These are phyloP conservation scores for Brotula barbata DNA, from an alignment of 2,797 vertebrate genomes.

Conservation along the genomic window DNA sequence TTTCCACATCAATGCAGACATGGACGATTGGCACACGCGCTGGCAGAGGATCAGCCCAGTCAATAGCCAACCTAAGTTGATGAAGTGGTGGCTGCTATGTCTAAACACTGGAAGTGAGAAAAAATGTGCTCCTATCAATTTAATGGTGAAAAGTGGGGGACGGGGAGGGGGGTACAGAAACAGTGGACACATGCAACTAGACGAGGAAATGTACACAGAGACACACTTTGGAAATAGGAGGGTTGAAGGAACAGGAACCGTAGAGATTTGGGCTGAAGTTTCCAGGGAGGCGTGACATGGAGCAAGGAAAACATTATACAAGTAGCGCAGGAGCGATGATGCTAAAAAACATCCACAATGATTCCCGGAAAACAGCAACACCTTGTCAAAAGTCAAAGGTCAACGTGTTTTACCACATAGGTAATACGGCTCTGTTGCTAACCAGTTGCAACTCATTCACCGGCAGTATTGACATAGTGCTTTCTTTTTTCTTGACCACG, in stretches of 20 bases:
- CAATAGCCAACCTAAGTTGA: constrained; percentile 26
- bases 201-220: constrained; percentile 75
- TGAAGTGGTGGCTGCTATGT: constrained; percentile 20
- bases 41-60: too few relatives aligned
- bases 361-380: constrained; percentile 9
- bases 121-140: constrained; percentile 57
- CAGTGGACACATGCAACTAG: constrained; percentile 73
- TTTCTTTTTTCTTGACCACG: constrained; percentile 2
- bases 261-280: constrained; percentile 56
- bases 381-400: constrained; percentile 9
- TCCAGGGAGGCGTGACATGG: constrained; percentile 9
- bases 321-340: constrained; percentile 1
- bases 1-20: constrained; percentile 33
- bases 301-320: constrained; percentile 21
- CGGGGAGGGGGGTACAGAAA: constrained; percentile 63
- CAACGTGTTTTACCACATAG: background rate
- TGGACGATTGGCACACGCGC: too few relatives aligned
- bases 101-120: constrained; percentile 37
- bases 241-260: constrained; percentile 40
- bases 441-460: constrained; percentile 17
- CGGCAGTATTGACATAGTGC: constrained; percentile 2
- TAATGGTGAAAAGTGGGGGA: constrained; percentile 61
- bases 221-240: constrained; percentile 65
- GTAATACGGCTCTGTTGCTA: background rate
- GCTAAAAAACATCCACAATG: constrained; percentile 26